A percentile compares a stretch with the other conserved stretches of the same genome.
These are phyloP conservation scores for Schmidtea mediterranea DNA, from an alignment of 1,140 invertebrate species.

Conservation along the genomic window DNA sequence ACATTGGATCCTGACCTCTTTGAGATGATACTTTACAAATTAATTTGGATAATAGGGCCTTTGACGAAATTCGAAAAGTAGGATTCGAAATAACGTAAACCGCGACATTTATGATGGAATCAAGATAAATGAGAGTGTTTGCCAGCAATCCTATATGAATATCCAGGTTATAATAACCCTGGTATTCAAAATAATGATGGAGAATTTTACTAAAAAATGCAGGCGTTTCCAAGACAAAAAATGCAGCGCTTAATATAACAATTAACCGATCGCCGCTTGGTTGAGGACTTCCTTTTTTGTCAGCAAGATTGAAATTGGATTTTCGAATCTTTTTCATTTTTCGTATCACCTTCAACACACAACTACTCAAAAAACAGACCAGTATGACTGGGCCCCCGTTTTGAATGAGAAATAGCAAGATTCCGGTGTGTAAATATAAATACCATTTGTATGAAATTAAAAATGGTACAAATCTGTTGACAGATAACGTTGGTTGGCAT, in stretches of 20 bases:
- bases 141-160: neutral
- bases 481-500: neutral
- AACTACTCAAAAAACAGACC: neutral
- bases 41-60: neutral
- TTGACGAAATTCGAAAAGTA: neutral
- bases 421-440: neutral
- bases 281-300: neutral
- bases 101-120: neutral
- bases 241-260: neutral
- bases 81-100: slow-evolving; percentile 2
- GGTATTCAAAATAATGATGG: neutral
- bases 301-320: neutral
- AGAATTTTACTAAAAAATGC: slow-evolving; percentile 1
- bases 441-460: neutral
- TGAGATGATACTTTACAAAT: too few relatives aligned
- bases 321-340: neutral
- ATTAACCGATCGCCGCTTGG: neutral
- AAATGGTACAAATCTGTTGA: neutral
- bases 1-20: too few relatives aligned
- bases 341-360: neutral
- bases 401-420: neutral
- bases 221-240: slow-evolving; percentile 1
- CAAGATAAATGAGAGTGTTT: neutral
- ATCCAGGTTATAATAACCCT: neutral
- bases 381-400: neutral